phyloP scores from a whole-genome alignment of 2,888 invertebrate genomes.

The Dorcus parallelipipedus region DNA sequence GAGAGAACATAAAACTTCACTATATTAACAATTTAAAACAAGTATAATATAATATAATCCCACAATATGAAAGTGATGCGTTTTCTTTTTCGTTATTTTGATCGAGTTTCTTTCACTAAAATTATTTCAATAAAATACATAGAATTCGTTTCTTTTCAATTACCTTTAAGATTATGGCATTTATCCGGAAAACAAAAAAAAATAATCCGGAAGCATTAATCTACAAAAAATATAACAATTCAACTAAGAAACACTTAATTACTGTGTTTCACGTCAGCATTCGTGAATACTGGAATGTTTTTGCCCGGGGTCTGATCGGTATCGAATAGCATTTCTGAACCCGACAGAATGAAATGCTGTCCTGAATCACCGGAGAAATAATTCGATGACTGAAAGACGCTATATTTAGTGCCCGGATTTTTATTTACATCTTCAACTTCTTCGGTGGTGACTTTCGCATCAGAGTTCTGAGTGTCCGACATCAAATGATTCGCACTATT shows the following conservation, averaged over 20 bases:
- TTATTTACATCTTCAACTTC: conserved; percentile 13
- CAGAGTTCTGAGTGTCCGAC: neutral
- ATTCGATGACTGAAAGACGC: conserved; percentile 60
- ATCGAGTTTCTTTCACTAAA: too few species aligned
- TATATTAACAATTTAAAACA: too few species aligned
- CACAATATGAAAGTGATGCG: too few species aligned
- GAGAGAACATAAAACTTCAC: too few species aligned
- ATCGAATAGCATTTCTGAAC: conserved; percentile 62
- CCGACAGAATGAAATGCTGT: conserved; percentile 52
- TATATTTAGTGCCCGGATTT: conserved; percentile 27
- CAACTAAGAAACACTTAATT: neutral
- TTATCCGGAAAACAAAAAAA: too few species aligned
- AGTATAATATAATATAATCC: too few species aligned
- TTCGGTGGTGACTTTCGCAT: neutral
- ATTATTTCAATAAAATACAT: too few species aligned
- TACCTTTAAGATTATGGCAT: too few species aligned
- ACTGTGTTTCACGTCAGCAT: neutral
- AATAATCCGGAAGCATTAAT: too few species aligned
- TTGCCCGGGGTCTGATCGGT: conserved; percentile 4
- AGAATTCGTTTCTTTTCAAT: too few species aligned
- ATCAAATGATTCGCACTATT: neutral
- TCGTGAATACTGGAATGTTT: conserved; percentile 10
- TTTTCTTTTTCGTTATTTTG: too few species aligned
- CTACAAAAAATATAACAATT: neutral
- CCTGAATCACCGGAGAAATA: conserved; percentile 58